Base-by-base conservation (phyloP, 2,797 vertebrate genomes). In the Sebastiscus tertius region DNA sequence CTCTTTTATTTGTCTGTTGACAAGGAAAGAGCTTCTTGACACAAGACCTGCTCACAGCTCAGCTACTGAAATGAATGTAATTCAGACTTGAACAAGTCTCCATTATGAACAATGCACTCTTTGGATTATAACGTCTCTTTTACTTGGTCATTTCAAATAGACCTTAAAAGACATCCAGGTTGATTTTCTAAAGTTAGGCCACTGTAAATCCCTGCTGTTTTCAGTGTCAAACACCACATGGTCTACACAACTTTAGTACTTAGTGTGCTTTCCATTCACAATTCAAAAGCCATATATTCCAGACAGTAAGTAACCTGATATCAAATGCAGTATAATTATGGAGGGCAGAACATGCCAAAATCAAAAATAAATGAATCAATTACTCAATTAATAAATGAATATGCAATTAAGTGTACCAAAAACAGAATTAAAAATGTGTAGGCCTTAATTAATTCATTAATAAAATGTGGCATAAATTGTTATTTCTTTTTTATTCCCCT, bases 1-100 rank as follows among this genome's bases (percentile, higher is more conserved):
- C 59, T 65, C 18, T 34, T 66, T 58, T 42, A 42, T 67, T 68
- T 72, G 11, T 46, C 49, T 74, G 39, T 66, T 34, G 31, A 79
- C 31, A 49, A 62, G 20, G 52, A 72, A 63, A 62, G n/a, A 69
- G 27, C 27, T 58, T 56, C 33, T n/a, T 42, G 52, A 58, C 39
- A 72, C 22, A 3, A 26, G 33, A 66, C 39, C 26, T 4, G 36
- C 62, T 39, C 52, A 16, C 12, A 39, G 11, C 14, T 58, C 65
- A 74, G 13, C 58, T 16, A 10, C 29, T 65, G 22, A 59, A 4
- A 60, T 61, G 0, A 26, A 55, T 27, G 8, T 49, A 29, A 52
- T 13, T n/a, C 13, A 81, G 5, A 20, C 12, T 52, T 14, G 8
- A 60, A 70, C 2, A 49, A 10, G 56, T 49, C 10, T 26, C 18